A percentile compares a stretch with the other conserved stretches of the same genome.
phyloP scores from a whole-genome alignment of 2,797 vertebrate species.

The Molossus alvarezi region DNA sequence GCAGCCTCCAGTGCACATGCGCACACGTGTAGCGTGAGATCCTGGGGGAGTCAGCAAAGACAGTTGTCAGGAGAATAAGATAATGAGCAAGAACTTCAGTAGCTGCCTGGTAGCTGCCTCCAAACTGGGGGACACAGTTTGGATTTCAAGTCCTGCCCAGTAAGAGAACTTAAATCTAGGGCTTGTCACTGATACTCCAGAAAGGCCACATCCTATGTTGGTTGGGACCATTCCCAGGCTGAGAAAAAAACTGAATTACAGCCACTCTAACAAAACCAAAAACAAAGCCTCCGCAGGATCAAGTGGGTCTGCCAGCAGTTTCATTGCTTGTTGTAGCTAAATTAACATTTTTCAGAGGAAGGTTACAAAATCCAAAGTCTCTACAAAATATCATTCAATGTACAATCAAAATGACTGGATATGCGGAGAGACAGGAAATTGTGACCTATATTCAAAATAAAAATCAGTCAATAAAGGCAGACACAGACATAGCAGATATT shows the following conservation, averaged over 20 bases:
- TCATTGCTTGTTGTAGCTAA: background rate
- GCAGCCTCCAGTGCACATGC: background rate
- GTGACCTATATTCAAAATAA: constrained; percentile 35
- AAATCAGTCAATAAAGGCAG: background rate
- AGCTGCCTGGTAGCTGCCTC: background rate
- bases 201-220: background rate
- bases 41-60: background rate
- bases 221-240: background rate
- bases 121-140: background rate
- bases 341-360: background rate
- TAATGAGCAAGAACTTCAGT: background rate
- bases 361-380: background rate
- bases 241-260: background rate
- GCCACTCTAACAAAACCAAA: background rate
- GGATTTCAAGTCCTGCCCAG: background rate
- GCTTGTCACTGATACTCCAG: background rate
- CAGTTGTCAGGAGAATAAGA: background rate
- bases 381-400: constrained; percentile 28
- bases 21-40: background rate
- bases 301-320: background rate
- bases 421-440: background rate
- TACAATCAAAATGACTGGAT: background rate
- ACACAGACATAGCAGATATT: background rate
- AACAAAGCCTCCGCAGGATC: background rate
- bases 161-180: background rate